These are phyloP conservation scores for Monodelphis domestica DNA, from an alignment of 2,797 vertebrate species.

Conservation along the genomic window DNA sequence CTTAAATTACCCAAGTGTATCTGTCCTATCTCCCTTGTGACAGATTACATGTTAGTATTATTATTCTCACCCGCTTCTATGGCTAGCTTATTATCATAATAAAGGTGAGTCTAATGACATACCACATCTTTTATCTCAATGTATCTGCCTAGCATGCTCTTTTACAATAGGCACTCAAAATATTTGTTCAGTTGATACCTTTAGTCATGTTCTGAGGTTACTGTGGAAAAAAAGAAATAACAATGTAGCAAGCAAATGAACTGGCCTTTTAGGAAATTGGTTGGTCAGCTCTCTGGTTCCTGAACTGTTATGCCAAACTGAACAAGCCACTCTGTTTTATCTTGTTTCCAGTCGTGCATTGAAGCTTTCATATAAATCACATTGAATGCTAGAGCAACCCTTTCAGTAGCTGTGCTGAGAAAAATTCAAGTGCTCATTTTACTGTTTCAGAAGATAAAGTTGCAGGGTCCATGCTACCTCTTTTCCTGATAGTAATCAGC, in stretches of 20 bases:
- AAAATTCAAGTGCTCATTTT: constrained; percentile 70
- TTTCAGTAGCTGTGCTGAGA: constrained; percentile 48
- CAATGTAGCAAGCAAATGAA: constrained; percentile 8
- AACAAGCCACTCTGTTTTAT: constrained; percentile 50
- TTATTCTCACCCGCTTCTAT: background rate
- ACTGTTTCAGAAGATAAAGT: constrained; percentile 58
- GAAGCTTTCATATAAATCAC: constrained; percentile 62
- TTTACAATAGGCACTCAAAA: background rate
- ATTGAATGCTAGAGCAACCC: constrained; percentile 62
- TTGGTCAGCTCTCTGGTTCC: constrained; percentile 26
- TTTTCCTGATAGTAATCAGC: constrained; percentile 65
- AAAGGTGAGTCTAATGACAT: background rate
- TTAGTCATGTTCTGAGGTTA: background rate
- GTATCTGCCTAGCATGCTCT: background rate
- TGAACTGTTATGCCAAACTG: constrained; percentile 2
- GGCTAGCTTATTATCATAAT: background rate
- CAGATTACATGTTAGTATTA: background rate
- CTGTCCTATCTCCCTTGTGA: background rate
- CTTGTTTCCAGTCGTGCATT: constrained; percentile 66
- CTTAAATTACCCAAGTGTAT: background rate
- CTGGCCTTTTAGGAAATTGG: background rate
- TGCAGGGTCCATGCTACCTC: constrained; percentile 2
- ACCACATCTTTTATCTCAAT: background rate
- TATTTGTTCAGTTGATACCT: background rate
- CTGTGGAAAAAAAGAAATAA: constrained; percentile 15